phyloP scores from a whole-genome alignment of 2,888 invertebrate species.

The Doris montereyensis region DNA sequence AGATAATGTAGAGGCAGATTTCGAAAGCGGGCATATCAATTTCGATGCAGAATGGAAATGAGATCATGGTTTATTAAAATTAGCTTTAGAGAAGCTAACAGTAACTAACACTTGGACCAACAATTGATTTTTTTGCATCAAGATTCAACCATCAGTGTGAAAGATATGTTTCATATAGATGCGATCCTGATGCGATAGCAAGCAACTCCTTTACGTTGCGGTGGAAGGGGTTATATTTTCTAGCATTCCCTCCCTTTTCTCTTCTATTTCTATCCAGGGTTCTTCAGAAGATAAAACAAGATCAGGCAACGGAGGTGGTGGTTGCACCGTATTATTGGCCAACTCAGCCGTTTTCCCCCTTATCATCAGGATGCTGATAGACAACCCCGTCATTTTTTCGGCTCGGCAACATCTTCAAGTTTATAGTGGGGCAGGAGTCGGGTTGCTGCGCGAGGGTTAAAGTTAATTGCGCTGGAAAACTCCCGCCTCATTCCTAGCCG shows the following conservation, averaged over 20 bases:
- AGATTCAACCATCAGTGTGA: conserved; percentile 35
- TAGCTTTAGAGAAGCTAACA: conserved; percentile 1
- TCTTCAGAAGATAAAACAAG: conserved; percentile 35
- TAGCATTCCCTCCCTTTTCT: conserved; percentile 44
- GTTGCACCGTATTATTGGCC: conserved; percentile 37
- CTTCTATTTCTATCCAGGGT: conserved; percentile 24
- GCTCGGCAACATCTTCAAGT: background rate
- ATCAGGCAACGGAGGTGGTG: conserved; percentile 28
- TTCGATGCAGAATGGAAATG: conserved; percentile 39
- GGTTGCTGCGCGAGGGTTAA: too few relatives aligned
- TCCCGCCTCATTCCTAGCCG: too few relatives aligned
- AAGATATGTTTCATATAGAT: conserved; percentile 34
- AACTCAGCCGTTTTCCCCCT: conserved; percentile 28
- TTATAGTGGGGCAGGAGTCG: too few relatives aligned
- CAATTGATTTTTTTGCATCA: conserved; percentile 44
- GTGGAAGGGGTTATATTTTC: conserved; percentile 26
- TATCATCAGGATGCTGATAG: conserved; percentile 14
- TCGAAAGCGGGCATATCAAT: background rate
- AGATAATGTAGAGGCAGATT: conserved; percentile 32
- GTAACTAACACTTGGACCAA: background rate
- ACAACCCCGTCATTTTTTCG: conserved; percentile 21
- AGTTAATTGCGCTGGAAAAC: too few relatives aligned
- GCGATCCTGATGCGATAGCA: conserved; percentile 36
- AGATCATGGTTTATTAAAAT: conserved; percentile 2
- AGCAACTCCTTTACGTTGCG: conserved; percentile 37